phyloP scores from a whole-genome alignment of 2,113 vertebrate genomes.

The Hipposideros armiger region DNA sequence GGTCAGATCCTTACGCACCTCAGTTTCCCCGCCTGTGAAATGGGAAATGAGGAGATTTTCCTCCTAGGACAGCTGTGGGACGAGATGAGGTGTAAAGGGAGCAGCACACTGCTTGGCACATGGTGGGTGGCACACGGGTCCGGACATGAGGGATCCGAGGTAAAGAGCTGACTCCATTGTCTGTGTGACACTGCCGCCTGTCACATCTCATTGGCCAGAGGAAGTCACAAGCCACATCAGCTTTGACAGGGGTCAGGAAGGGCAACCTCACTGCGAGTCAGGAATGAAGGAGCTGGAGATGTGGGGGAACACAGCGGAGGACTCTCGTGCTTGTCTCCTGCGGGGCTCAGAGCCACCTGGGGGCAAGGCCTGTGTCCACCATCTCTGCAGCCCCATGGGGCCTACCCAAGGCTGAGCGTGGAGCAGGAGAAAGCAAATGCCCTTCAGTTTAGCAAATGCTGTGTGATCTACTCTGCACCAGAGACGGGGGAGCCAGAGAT shows the following conservation, averaged over 20 bases:
- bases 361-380: not conserved
- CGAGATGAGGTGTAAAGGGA: not conserved
- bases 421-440: not conserved
- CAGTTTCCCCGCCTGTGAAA: not conserved
- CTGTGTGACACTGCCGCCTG: not conserved
- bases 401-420: not conserved
- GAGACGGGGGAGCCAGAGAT: not conserved
- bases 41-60: not conserved
- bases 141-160: not conserved
- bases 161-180: not conserved
- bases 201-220: not conserved
- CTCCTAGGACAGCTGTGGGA: not conserved
- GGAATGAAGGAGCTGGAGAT: not conserved
- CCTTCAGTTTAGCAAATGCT: not conserved
- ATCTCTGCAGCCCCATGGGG: not conserved
- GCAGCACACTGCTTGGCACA: fast-evolving
- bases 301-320: not conserved
- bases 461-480: not conserved
- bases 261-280: not conserved
- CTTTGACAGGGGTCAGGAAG: not conserved
- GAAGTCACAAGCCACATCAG: not conserved
- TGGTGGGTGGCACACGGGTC: fast-evolving
- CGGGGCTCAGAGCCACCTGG: fast-evolving
- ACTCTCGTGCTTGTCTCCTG: not conserved
- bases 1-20: not conserved